phyloP scores from a whole-genome alignment of 1,140 invertebrate species.

The Chionoecetes opilio region DNA sequence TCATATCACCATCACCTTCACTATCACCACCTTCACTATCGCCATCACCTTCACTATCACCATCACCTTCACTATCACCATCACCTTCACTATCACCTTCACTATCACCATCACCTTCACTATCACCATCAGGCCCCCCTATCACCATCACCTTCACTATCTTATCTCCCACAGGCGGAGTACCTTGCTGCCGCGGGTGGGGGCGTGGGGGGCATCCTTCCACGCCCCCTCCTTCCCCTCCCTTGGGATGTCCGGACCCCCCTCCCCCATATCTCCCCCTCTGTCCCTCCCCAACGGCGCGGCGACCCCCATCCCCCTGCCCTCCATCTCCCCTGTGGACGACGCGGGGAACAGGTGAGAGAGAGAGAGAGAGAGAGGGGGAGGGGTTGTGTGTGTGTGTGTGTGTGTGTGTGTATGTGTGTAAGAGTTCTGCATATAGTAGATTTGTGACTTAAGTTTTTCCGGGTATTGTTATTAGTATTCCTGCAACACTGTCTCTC shows the following conservation, averaged over 20 bases:
- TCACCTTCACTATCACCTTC: not conserved
- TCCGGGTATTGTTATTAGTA: too few species aligned
- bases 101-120: not conserved
- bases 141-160: not conserved
- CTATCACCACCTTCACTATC: not conserved
- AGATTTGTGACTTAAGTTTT: too few species aligned
- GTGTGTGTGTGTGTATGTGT: too few species aligned
- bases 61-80: not conserved
- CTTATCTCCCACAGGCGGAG: constrained; percentile 3
- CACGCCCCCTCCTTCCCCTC: not conserved
- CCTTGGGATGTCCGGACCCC: not conserved
- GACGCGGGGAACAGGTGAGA: not conserved
- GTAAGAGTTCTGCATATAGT: too few species aligned
- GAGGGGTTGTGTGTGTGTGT: too few species aligned
- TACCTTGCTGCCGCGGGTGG: not conserved
- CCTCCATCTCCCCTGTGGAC: not conserved
- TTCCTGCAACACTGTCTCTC: too few species aligned
- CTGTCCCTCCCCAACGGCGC: not conserved
- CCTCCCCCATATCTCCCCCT: not conserved
- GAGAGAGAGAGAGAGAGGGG: too few species aligned
- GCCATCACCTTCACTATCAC: not conserved
- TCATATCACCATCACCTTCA: not conserved
- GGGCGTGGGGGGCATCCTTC: not conserved
- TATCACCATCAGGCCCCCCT: too few species aligned
- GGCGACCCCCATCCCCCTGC: not conserved